These are phyloP conservation scores for Pectinophora gossypiella DNA, from an alignment of 1,140 invertebrate genomes.

Conservation along the genomic window DNA sequence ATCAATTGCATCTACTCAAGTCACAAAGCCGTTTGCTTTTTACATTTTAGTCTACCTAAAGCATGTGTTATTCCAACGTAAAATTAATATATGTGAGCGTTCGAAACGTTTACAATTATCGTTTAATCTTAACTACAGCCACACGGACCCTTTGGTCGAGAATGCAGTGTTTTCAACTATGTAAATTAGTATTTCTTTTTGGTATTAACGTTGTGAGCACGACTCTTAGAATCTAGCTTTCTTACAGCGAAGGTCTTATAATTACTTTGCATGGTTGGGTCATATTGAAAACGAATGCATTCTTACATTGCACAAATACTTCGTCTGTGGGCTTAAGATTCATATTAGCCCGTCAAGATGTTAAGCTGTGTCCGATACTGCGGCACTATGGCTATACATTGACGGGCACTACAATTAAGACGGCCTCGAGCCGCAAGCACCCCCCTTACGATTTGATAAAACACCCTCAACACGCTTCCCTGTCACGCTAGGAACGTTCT, in stretches of 20 bases:
- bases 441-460: no score
- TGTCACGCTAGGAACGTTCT: no score
- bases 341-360: neutral
- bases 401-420: no score
- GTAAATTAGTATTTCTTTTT: conserved; percentile 3
- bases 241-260: no score
- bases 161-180: conserved; percentile 25
- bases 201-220: neutral
- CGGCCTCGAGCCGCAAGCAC: neutral
- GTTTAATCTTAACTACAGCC: neutral
- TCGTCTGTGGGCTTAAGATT: neutral
- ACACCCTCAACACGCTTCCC: no score
- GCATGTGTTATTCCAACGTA: conserved; percentile 10
- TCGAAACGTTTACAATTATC: conserved; percentile 2
- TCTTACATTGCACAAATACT: neutral
- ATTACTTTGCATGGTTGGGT: no score
- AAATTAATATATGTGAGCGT: conserved; percentile 29
- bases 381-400: no score
- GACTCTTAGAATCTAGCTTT: neutral
- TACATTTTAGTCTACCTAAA: no score
- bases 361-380: no score
- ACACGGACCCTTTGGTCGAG: neutral
- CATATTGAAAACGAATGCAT: neutral
- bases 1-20: no score
- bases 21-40: no score